Base-by-base conservation (phyloP, 2,888 invertebrate genomes). In the Pollenia labialis region DNA sequence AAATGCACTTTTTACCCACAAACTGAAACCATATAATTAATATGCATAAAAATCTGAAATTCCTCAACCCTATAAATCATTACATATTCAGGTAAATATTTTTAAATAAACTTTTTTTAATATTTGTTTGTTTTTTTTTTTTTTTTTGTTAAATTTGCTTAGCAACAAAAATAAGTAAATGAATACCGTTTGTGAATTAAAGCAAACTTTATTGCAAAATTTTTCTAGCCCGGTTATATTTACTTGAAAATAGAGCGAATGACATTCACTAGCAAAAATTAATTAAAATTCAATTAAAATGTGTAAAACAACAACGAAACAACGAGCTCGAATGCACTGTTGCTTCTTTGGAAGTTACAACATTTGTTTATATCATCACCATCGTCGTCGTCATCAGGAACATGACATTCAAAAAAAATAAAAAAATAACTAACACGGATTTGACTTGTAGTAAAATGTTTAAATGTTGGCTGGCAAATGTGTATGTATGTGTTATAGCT, bases 241-340 rank as follows among this genome's bases (percentile, higher is more conserved):
- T 50, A 69, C 23, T 72, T 81, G 44, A 60, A 69, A 52, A n/a
- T 79, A 74, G 68, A 32, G 60, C 32, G 42, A 54, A 62, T 83
- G 85, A 74, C 72, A 74, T 64, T 80, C 54, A 54, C 76, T 50
- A 68, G 84, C 85, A 56, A 80, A 88, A 88, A 83, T 86, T 88
- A 88, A 88, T 88, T 88, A 88, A 88, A 88, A 84, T 88, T 88
- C 88, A 87, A 88, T 88, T 88, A 87, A 84, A 85, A 83, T 83
- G 79, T 87, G 52, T 52, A 50, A 60, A 72, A 84, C 76, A 74
- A 44, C 32, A 76, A 62, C 18, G 23, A 23, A 42, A 58, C 10
- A 42, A 58, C 10, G 4, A 32, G 42, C n/a, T 16, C 14, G 11
- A 60, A 18, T 18, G 58, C 50, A 48, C 14, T 23, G 46, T 42